phyloP scores from a whole-genome alignment of 2,797 vertebrate genomes.

The Cyclopterus lumpus region DNA sequence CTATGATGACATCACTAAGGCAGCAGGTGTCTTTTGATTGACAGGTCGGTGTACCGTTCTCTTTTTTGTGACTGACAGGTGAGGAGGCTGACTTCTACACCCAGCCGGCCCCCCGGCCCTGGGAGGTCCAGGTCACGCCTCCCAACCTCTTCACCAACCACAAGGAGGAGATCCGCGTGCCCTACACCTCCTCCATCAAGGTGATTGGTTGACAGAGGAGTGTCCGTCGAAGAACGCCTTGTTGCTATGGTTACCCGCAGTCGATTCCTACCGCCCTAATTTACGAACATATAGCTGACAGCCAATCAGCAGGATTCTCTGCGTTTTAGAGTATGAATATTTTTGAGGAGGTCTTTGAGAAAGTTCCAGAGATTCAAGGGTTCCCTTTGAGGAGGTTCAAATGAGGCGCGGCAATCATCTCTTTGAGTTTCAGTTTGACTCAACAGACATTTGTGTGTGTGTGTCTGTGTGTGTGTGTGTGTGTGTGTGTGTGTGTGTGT shows the following conservation, averaged over 20 bases:
- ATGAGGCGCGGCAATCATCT: neutral
- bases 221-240: neutral
- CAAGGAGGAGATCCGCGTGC: constrained; percentile 72
- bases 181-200: constrained; percentile 81
- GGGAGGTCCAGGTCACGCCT: constrained; percentile 70
- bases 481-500: constrained; percentile 20
- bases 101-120: constrained; percentile 76
- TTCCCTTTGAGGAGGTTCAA: neutral
- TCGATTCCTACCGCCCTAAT: neutral
- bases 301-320: constrained; percentile 12
- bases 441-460: too few species aligned
- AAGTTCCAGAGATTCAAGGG: neutral
- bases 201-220: constrained; percentile 39
- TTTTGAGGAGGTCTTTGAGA: neutral
- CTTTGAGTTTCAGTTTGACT: too few species aligned
- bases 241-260: neutral
- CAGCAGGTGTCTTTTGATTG: neutral
- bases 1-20: neutral
- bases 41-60: neutral
- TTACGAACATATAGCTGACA: neutral
- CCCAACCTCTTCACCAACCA: constrained; percentile 71
- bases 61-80: constrained; percentile 60
- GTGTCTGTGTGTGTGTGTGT: constrained; percentile 22
- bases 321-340: neutral
- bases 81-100: constrained; percentile 77